Conservation (phyloP, 2,888 invertebrate genomes). For the Leptopilina syphax region DNA sequence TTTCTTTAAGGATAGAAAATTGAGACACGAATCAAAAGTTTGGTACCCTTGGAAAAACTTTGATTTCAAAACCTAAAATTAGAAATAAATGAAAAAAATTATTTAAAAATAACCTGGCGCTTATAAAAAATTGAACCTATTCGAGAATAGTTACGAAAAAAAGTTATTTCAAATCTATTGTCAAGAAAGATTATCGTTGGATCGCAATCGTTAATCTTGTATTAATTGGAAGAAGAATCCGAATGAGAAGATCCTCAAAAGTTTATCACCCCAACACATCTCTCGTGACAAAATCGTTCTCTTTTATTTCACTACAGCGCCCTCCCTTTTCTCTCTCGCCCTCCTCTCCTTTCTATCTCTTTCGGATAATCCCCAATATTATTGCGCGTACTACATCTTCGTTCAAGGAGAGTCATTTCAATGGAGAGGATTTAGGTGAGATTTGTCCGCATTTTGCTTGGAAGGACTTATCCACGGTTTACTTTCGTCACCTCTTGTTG, state of each 20-base stretch:
- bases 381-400: slow-evolving; percentile 50
- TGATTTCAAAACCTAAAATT: too few species aligned
- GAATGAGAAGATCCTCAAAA: slow-evolving; percentile 59
- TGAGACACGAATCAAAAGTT: too few species aligned
- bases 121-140: too few species aligned
- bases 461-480: slow-evolving; percentile 15
- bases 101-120: too few species aligned
- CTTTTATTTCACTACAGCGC: slow-evolving; percentile 44
- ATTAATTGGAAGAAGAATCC: slow-evolving; percentile 74
- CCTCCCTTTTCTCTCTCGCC: too few species aligned
- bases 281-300: slow-evolving; percentile 22
- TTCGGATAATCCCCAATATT: slow-evolving; percentile 58
- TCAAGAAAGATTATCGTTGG: too few species aligned
- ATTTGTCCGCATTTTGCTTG: slow-evolving; percentile 24
- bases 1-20: too few species aligned
- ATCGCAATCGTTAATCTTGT: slow-evolving; percentile 47
- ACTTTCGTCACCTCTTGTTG: slow-evolving; percentile 17
- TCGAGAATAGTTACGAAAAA: too few species aligned
- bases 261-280: slow-evolving; percentile 54
- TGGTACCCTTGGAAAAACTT: too few species aligned
- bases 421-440: slow-evolving; percentile 32
- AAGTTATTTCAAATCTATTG: too few species aligned
- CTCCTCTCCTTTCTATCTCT: slow-evolving; percentile 54
- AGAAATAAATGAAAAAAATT: not conserved
- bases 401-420: slow-evolving; percentile 15